Base-by-base conservation (phyloP, 2,113 vertebrate species). In the Ifrita kowaldi region DNA sequence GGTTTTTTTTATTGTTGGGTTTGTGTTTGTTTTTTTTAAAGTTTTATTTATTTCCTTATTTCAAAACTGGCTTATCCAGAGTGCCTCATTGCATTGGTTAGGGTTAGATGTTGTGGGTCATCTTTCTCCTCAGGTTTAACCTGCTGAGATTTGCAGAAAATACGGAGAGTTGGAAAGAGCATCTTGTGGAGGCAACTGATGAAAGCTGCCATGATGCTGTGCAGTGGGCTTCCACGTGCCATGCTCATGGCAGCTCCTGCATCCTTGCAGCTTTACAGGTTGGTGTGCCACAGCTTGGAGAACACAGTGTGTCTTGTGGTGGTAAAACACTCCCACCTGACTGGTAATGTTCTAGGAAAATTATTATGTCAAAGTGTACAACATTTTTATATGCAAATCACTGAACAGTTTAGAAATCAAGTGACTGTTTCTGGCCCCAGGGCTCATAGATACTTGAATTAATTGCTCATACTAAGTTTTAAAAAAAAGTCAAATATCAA, bases 201-300 rank as follows among this genome's bases (percentile, higher is more conserved):
- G 79, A 96, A 53, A 90, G 85, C 0, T 99, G 99, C 85, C 97
- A 95, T 0, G 94, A 97, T 42, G 98, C 98, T 14, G 97, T 98
- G 62, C 98, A 97, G 28, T 99, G 98, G 98, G 90, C 97, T 41
- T 95, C 97, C 59, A 94, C 27, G 8, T 96, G 98, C 46, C 82
- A 32, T 0, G 97, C 98, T 30, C 91, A 98, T 10, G 98, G 98
- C 8, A 97, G 63, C 81, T 98, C 98, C 19, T 97, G 97, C 41
- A 93, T 98, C 87, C 97, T 98, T 64, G 80, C 91, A 47, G 99
- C 98, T n/a, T 75, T 99, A 23, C 95, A 97, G 98, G 99, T 98
- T 87, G 93, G 97, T 39, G 22, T 78, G 41, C 32, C 67, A 37
- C 17, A 6, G 70, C 69, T 7, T 49, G 41, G n/a, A 44, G 75